Conservation (phyloP, 2,113 vertebrate genomes). For the Zonotrichia leucophrys region DNA sequence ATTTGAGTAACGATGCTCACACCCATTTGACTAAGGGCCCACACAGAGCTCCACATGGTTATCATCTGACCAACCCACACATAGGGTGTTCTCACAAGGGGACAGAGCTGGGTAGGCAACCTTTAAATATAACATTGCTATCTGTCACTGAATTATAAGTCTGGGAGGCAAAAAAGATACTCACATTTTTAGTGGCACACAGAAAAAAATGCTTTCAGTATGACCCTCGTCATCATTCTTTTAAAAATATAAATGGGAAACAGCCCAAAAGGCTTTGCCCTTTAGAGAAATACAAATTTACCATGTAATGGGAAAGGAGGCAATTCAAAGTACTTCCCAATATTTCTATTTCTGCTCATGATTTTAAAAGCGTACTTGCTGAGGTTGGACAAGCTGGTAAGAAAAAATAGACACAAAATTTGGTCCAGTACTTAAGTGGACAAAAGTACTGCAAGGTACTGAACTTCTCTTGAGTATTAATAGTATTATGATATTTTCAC, state of each 20-base stretch:
- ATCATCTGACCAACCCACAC: conserved; percentile 55
- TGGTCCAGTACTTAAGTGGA: background rate
- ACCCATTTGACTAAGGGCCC: conserved; percentile 69
- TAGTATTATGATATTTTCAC: background rate
- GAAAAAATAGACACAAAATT: background rate
- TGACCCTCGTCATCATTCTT: conserved; percentile 7
- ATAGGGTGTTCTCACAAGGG: conserved; percentile 15
- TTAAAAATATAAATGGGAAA: conserved; percentile 8
- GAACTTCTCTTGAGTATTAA: background rate
- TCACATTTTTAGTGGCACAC: conserved; percentile 1
- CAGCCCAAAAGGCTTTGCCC: background rate
- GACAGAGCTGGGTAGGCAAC: conserved; percentile 31
- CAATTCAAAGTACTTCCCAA: background rate
- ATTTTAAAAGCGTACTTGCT: background rate
- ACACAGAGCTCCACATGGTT: conserved; percentile 44
- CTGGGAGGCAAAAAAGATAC: background rate
- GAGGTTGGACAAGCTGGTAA: background rate
- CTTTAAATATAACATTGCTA: conserved; percentile 44
- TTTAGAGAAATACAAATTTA: background rate
- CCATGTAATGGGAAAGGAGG: background rate
- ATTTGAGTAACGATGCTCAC: conserved; percentile 74
- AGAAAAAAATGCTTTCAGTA: background rate
- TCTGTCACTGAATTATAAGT: conserved; percentile 32
- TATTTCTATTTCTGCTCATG: background rate
- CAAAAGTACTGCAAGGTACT: background rate